A percentile compares a stretch with the other conserved stretches of the same genome.
Conservation (phyloP, 2,797 vertebrate genomes). For the Scolopax rusticola region DNA sequence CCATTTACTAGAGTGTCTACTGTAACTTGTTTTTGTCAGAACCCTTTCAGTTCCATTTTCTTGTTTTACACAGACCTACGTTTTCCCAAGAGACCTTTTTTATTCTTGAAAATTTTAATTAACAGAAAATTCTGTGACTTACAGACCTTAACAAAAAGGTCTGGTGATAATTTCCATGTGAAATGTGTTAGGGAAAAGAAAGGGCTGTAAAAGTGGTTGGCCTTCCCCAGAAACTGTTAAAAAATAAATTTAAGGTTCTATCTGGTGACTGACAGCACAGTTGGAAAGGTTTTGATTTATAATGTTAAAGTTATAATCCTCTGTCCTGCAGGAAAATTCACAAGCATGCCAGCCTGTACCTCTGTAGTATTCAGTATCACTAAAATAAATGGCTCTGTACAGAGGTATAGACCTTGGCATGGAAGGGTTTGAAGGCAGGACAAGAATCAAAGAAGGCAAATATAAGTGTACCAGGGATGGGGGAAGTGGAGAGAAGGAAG, state of each 20-base stretch:
- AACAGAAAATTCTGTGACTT: background rate
- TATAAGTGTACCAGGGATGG: rapidly evolving
- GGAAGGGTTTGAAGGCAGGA: background rate
- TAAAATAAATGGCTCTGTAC: background rate
- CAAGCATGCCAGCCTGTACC: background rate
- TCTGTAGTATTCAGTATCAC: background rate
- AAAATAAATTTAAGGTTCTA: background rate
- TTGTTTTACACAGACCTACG: background rate
- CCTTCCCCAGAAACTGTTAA: background rate
- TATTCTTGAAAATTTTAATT: background rate
- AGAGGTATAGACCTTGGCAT: background rate
- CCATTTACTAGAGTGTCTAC: background rate
- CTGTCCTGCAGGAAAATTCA: background rate
- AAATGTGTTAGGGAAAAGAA: background rate
- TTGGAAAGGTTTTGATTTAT: background rate
- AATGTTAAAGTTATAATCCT: background rate
- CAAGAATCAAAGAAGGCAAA: background rate
- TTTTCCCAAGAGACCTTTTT: background rate
- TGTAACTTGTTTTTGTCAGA: background rate
- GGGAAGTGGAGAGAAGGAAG: background rate
- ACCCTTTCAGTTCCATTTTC: background rate
- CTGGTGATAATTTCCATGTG: background rate
- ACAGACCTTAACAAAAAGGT: background rate
- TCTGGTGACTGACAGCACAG: background rate
- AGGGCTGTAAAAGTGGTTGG: background rate